phyloP scores from a whole-genome alignment of 1,140 invertebrate genomes.

The Ceratosolen solmsi region DNA sequence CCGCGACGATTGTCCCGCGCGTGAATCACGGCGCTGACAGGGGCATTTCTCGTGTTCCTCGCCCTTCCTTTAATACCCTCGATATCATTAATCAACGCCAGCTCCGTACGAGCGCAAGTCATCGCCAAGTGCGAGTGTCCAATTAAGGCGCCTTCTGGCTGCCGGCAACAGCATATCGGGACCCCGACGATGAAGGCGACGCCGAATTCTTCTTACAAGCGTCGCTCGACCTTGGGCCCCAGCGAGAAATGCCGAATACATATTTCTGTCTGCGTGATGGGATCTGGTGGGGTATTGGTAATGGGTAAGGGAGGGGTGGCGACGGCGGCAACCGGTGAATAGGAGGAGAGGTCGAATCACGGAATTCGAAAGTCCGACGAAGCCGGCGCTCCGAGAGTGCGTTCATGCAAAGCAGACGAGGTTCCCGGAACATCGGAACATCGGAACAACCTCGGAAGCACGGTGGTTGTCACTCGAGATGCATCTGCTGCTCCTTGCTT shows the following conservation, averaged over 20 bases:
- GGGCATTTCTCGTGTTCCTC: conserved; percentile 12
- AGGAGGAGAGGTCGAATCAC: background rate
- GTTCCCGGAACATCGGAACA: background rate
- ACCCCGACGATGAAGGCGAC: background rate
- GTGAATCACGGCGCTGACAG: conserved; percentile 31
- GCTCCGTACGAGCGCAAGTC: conserved; percentile 32
- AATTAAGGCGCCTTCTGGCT: conserved; percentile 32
- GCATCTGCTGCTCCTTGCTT: background rate
- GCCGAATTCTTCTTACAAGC: background rate
- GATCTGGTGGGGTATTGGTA: too few relatives aligned
- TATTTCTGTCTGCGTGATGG: background rate
- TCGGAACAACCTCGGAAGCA: background rate
- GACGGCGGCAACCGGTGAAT: too few relatives aligned
- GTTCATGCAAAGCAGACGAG: background rate
- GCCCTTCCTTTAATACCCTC: background rate
- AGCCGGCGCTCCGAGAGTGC: background rate
- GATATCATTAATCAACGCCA: conserved; percentile 41
- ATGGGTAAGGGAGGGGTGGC: background rate
- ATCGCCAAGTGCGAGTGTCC: conserved; percentile 41
- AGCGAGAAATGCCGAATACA: background rate
- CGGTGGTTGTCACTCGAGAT: background rate
- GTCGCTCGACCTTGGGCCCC: background rate
- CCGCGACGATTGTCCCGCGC: background rate
- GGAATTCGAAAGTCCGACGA: background rate
- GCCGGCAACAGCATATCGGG: background rate